These are phyloP conservation scores for Petrophora chlorosata DNA, from an alignment of 2,888 invertebrate genomes.

Conservation along the genomic window DNA sequence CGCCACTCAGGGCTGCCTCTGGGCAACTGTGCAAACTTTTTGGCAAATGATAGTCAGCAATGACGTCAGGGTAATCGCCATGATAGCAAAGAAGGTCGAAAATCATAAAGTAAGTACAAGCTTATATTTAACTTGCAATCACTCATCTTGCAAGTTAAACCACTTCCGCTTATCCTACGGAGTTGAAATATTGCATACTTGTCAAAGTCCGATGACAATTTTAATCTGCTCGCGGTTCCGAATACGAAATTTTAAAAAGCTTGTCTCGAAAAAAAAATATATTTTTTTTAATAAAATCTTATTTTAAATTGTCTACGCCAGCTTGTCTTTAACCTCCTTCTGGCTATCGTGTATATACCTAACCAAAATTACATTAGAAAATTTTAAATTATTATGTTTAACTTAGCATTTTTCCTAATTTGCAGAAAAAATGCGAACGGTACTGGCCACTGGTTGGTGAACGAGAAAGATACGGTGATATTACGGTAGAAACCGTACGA, in stretches of 20 bases:
- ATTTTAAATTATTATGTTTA: background rate
- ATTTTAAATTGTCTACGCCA: too few species aligned
- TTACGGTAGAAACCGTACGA: conserved; percentile 88
- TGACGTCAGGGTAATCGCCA: conserved; percentile 97
- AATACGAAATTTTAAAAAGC: too few species aligned
- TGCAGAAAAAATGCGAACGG: conserved; percentile 92
- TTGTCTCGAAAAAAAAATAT: too few species aligned
- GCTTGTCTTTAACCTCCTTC: too few species aligned
- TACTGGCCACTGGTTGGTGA: conserved; percentile 96
- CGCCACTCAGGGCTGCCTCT: conserved; percentile 96
- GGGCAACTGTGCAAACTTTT: conserved; percentile 95
- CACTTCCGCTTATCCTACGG: too few species aligned
- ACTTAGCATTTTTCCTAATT: conserved; percentile 14
- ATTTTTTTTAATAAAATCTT: too few species aligned
- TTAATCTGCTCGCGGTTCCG: too few species aligned
- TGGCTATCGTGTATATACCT: too few species aligned
- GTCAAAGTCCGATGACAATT: too few species aligned
- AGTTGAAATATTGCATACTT: too few species aligned
- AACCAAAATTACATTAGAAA: too few species aligned
- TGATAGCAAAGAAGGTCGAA: conserved; percentile 99
- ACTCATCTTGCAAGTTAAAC: too few species aligned
- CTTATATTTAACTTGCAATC: background rate
- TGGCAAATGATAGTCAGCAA: conserved; percentile 99
- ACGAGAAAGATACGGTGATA: conserved; percentile 87
- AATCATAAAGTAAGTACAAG: conserved; percentile 87